Evolutionary conservation across 2,888 invertebrate species (phyloP).

Genomic region (Drosophila atripex): DNA sequence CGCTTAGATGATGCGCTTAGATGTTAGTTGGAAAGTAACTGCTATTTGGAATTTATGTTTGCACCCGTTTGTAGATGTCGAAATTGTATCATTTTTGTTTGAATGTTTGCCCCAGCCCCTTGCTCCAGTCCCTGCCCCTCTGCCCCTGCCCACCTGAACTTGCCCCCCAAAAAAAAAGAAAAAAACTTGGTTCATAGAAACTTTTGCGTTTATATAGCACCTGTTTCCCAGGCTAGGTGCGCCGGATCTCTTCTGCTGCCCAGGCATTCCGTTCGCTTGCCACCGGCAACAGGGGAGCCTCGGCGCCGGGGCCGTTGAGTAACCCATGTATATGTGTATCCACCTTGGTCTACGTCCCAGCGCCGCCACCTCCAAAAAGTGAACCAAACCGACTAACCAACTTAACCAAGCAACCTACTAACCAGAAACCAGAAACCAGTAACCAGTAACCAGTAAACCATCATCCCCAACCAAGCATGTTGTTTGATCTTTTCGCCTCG

Average conservation of each 20-base stretch:
- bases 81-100: conserved; percentile 34
- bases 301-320: conserved; percentile 33
- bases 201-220: conserved; percentile 82
- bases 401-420: conserved; percentile 24
- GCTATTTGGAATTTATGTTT: conserved; percentile 26
- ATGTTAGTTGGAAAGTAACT: conserved; percentile 9
- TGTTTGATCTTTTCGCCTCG: conserved; percentile 22
- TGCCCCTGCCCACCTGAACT: conserved; percentile 1
- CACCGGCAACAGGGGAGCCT: conserved; percentile 15
- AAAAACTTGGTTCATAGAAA: conserved; percentile 81
- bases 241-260: conserved; percentile 53
- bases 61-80: conserved; percentile 35
- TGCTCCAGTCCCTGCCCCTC: neutral
- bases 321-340: conserved; percentile 45
- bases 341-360: conserved; percentile 68
- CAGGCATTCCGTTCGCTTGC: neutral
- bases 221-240: conserved; percentile 66
- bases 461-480: conserved; percentile 41
- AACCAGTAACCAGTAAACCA: conserved; percentile 35
- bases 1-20: conserved; percentile 63
- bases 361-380: conserved; percentile 73
- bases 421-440: conserved; percentile 11
- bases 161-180: neutral
- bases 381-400: conserved; percentile 24
- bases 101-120: conserved; percentile 4